Conservation (phyloP, 2,797 vertebrate species). For the Enteromius afrohamiltoni region DNA sequence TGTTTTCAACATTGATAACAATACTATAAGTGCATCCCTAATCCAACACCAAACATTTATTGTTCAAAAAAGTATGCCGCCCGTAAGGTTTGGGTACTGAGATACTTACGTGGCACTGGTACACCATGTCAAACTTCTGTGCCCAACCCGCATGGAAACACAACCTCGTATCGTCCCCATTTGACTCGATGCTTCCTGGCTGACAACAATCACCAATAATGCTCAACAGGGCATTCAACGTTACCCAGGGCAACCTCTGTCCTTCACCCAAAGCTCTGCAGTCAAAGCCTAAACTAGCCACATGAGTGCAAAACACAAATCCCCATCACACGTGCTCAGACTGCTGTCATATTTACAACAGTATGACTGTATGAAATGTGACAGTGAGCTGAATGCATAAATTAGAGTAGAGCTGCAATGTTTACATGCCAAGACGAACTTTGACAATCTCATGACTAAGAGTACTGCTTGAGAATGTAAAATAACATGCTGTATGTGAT, state of each 20-base stretch:
- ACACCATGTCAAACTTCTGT: neutral
- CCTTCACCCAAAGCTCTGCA: conserved; percentile 24
- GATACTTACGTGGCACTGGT: neutral
- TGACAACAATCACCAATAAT: conserved; percentile 1
- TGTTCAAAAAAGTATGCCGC: neutral
- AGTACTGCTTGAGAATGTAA: neutral
- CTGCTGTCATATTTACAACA: neutral
- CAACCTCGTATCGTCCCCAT: neutral
- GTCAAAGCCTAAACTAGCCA: conserved; percentile 5
- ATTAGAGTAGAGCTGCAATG: neutral
- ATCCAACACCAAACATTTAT: neutral
- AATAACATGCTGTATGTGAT: neutral
- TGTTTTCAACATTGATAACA: neutral
- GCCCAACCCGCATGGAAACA: neutral
- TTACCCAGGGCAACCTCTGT: conserved; percentile 6
- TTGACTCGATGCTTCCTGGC: neutral
- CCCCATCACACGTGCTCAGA: neutral
- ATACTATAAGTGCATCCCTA: neutral
- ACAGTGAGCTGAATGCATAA: neutral
- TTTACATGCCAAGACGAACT: conserved; percentile 2
- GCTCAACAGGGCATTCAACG: conserved; percentile 15
- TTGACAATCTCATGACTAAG: neutral
- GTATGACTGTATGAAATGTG: neutral
- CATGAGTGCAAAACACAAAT: neutral
- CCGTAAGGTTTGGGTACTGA: neutral